Base-by-base conservation (phyloP, 2,113 vertebrate species). In the Hemichromis elongatus region DNA sequence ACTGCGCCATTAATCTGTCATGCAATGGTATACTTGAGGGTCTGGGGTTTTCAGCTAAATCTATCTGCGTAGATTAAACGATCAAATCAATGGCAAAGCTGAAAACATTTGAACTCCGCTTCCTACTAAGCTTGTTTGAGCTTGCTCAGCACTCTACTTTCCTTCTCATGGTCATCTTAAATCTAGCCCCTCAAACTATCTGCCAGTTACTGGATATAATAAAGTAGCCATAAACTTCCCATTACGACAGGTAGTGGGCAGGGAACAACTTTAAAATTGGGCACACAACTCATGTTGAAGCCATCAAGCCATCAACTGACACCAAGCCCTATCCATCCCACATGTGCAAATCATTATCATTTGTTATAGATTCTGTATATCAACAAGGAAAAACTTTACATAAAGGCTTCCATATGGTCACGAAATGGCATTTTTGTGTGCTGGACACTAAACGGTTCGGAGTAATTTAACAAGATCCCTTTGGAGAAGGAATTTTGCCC, bases 341-440 rank as follows among this genome's bases (percentile, higher is more conserved):
- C 98, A 98, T 97, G 97, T 98, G 98, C 92, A 95, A 98, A 93
- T 95, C 95, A 98, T 98, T 98, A 98, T 90, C 95, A 96, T 97
- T 97, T 97, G 96, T 97, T 97, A 97, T 95, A 97, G 94, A 97
- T 97, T 97, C 97, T 98, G 96, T 95, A 94, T 93, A 95, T 96
- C 96, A 96, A 97, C 96, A 97, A 97, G 92, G 96, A 97, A 97
- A 66, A 97, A 96, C 95, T 95, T 94, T 95, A 92, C 96, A 95
- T 95, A 97, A 98, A 97, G 92, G 95, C 89, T 98, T 97, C 97
- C 98, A 99, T 96, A 98, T 99, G 98, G 85, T 50, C 96, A 94
- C 92, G 95, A 91, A 96, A 97, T 92, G 96, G 95, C 97, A 96
- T 97, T 97, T 96, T 96, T 92, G 96, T 95, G 95, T 93, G 95